Evolutionary conservation across 2,113 vertebrate genomes (phyloP), one percentile per base, ranked within the genome.

Genomic region (Lutjanus erythropterus): DNA sequence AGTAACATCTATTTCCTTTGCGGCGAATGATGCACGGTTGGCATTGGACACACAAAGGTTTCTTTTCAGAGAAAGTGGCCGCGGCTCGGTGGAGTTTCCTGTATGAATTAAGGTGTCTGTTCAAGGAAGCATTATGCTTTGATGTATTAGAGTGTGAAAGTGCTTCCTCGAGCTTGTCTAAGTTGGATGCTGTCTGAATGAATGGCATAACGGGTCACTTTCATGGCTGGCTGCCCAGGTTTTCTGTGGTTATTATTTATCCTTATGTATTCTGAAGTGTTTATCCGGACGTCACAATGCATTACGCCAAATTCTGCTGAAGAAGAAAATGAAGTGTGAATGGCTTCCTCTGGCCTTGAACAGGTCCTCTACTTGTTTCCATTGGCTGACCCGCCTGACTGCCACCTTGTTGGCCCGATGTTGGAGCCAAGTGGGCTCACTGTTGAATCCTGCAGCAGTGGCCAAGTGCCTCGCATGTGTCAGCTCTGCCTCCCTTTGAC

Each of bases 151-250:
- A 75, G 71, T 80, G 86, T 73, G 73, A 81, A 86, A 72, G 65
- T 76, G 86, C 50, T 62, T 83, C 81, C 71, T 86, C 61, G 11
- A 66, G 74, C 79, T 75, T 50, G 71, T 62, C 71, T 81, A 33
- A 73, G 41, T 39, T 16, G 31, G 67, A 44, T 52, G 60, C 39
- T 60, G 56, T 78, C 68, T 71, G 74, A 61, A 75, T 66, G 71
- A 87, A 66, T 61, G 75, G 75, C 84, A 80, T n/a, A 41, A 71
- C 42, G 9, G 86, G 83, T 89, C 88, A 81, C 76, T 89, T 83
- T 89, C 78, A 85, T 68, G 85, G 83, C 50, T 59, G 83, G 47
- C 68, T 78, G 83, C 78, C 71, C 67, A 27, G 53, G 47, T 64
- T 59, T 21, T 53, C 31, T 25, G 5, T 25, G 49, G 29, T 75